These are phyloP conservation scores for Gortyna flavago DNA, from an alignment of 2,888 invertebrate species.

Conservation along the genomic window DNA sequence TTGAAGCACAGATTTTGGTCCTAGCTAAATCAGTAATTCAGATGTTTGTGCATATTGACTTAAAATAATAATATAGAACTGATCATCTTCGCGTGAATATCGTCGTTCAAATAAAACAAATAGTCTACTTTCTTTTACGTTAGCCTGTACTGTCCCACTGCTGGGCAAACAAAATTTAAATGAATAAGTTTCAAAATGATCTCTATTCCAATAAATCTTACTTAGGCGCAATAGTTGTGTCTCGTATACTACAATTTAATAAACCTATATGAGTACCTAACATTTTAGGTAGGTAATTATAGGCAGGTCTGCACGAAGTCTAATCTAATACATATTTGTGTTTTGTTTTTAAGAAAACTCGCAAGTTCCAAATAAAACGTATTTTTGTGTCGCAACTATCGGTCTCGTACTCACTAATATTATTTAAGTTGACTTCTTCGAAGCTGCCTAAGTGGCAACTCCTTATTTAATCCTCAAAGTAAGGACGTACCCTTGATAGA, in stretches of 20 bases:
- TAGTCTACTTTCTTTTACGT: too few species aligned
- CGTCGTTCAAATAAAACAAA: constrained; percentile 33
- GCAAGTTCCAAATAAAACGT: constrained; percentile 44
- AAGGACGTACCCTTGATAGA: constrained; percentile 41
- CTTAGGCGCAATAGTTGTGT: constrained; percentile 27
- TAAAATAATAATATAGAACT: constrained; percentile 4
- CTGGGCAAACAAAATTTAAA: constrained; percentile 46
- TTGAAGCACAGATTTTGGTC: neutral
- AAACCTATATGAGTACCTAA: constrained; percentile 20
- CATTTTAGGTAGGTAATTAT: constrained; percentile 30
- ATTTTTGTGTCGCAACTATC: constrained; percentile 49
- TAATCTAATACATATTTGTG: constrained; percentile 57
- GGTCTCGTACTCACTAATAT: constrained; percentile 28
- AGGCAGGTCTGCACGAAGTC: constrained; percentile 26
- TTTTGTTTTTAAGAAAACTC: constrained; percentile 48
- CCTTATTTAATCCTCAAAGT: constrained; percentile 55
- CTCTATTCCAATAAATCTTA: constrained; percentile 49
- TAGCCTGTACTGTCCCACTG: too few species aligned
- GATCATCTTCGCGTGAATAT: neutral
- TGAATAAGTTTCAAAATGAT: constrained; percentile 47
- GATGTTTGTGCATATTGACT: neutral
- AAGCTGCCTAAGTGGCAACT: constrained; percentile 30
- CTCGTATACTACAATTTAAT: constrained; percentile 32
- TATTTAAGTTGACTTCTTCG: constrained; percentile 38
- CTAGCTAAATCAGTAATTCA: neutral